Percentiles rank a stretch among this genome's conserved stretches.
phyloP scores from a whole-genome alignment of 2,113 vertebrate species.

The Steatornis caripensis region DNA sequence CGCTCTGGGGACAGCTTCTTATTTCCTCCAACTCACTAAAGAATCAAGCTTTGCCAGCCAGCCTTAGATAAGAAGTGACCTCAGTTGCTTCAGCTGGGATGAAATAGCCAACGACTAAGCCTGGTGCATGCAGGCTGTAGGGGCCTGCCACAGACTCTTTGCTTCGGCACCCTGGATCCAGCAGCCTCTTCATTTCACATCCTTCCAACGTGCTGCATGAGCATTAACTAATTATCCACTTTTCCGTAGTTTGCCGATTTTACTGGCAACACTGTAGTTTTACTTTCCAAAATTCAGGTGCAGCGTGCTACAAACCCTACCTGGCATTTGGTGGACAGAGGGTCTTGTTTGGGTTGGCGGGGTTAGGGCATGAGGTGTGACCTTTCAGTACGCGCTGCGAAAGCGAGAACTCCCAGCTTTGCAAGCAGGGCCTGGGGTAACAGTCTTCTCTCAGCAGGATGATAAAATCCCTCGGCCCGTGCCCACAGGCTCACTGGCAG shows the following conservation, averaged over 20 bases:
- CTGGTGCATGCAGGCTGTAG: background rate
- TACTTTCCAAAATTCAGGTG: background rate
- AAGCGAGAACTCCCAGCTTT: background rate
- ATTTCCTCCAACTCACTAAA: background rate
- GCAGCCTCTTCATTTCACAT: background rate
- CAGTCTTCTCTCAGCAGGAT: background rate
- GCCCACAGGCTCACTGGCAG: background rate
- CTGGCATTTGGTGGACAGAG: background rate
- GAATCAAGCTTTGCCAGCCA: background rate
- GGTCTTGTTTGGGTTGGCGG: background rate
- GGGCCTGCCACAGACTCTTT: background rate
- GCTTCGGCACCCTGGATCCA: background rate
- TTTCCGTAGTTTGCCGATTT: background rate
- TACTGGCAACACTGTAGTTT: too few species aligned
- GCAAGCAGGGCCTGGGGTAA: background rate
- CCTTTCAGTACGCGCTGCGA: fast-evolving
- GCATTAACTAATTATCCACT: background rate
- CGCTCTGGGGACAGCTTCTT: background rate
- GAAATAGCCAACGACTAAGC: background rate
- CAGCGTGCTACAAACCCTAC: background rate
- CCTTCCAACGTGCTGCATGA: background rate
- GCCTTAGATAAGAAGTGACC: background rate
- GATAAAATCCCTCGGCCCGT: background rate
- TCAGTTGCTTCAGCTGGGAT: background rate
- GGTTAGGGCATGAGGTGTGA: background rate